Conservation (phyloP, 37 sponge, comb jelly and placozoan species). For the Oopsacas minuta region DNA sequence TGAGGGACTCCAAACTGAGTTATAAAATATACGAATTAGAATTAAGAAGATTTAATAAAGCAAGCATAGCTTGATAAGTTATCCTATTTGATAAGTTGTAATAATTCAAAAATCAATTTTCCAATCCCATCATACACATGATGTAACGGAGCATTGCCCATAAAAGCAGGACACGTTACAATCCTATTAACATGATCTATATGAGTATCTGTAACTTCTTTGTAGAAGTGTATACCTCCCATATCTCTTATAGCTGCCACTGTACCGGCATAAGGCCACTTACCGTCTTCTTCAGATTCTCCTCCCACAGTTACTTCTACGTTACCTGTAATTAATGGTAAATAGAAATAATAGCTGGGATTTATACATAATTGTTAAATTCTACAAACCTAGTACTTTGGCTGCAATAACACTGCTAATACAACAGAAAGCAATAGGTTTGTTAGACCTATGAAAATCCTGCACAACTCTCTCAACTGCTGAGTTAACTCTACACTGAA, state of each 20-base stretch:
- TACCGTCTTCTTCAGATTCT: conserved; percentile 47
- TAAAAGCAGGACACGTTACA: conserved; percentile 76
- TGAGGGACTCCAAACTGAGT: too few species aligned
- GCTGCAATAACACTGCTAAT: conserved; percentile 77
- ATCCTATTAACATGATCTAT: conserved; percentile 44
- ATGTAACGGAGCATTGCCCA: conserved; percentile 63
- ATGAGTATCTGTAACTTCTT: conserved; percentile 51
- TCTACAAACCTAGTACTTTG: conserved; percentile 24
- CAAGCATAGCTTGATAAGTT: too few species aligned
- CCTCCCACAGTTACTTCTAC: conserved; percentile 57
- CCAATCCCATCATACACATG: conserved; percentile 71
- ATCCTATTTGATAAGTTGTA: conserved; percentile 22
- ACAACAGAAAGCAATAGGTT: conserved; percentile 78
- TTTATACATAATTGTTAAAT: background rate
- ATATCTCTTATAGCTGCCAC: conserved; percentile 47
- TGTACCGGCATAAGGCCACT: conserved; percentile 62
- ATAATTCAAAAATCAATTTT: conserved; percentile 38
- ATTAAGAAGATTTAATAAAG: too few species aligned
- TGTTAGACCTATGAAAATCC: conserved; percentile 42
- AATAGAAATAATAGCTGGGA: background rate
- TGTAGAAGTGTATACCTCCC: conserved; percentile 57
- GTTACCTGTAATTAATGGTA: background rate
- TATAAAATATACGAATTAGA: too few species aligned
- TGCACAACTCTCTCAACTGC: conserved; percentile 48
- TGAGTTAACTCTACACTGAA: conserved; percentile 32